Base-by-base conservation (phyloP, 2,797 vertebrate genomes). In the Sebastes wilsoni region DNA sequence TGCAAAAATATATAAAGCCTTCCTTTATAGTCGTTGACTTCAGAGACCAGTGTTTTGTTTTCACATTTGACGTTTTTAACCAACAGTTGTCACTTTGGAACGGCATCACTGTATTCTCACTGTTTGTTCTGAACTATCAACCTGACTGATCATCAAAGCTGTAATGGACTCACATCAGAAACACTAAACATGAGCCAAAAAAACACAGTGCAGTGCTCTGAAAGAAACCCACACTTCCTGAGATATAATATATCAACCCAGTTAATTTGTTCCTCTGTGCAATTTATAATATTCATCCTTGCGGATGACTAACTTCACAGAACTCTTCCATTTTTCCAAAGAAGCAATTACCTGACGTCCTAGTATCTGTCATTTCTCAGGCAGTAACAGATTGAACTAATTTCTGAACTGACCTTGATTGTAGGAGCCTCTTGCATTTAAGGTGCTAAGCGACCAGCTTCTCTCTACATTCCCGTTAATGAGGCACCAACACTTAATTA, bases 281-380 rank as follows among this genome's bases (percentile, higher is more conserved):
- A 89, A 93, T 93, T 94, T 90, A 93, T 93, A 90, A 93, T 85
- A 92, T 91, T 82, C 91, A 89, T 82, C 86, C 91, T 83, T 82
- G 83, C 77, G 86, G 90, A 92, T 91, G 92, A 93, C 82, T 90
- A 90, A 91, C 91, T 92, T 92, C 88, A 87, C 73, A 75, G 87
- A 89, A 84, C 66, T 93, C 87, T 86, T 88, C 83, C 85, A 83
- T 89, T 93, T 94, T 93, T 94, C 90, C 88, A 89, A 91, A 93
- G 92, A 94, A 94, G 93, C 94, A 95, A 95, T 95, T 95, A 95
- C 90, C 82, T 92, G 92, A 94, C 60, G 72, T 91, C 83, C 77
- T 86, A 76, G 88, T 92, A 92, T 94, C 90, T 92, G 93, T 93
- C 93, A 92, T 88, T 87, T 91, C 89, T 75, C 70, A 68, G 92